Conservation (phyloP, 2,888 invertebrate species). For the Epinotia demarniana region DNA sequence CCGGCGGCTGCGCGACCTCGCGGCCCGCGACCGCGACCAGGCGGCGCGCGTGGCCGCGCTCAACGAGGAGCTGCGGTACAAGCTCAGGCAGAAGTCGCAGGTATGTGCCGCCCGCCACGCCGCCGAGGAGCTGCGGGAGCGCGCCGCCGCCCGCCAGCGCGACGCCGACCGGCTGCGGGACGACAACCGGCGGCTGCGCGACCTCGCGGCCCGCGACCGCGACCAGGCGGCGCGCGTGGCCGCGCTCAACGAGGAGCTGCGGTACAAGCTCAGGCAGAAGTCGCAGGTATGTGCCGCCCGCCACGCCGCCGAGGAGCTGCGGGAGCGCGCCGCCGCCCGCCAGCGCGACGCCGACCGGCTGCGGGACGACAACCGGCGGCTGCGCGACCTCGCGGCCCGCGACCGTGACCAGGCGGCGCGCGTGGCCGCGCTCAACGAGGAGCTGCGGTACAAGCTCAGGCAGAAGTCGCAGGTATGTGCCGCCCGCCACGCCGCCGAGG, state of each 20-base stretch:
- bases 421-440: too few species aligned
- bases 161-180: conserved; percentile 67
- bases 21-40: conserved; percentile 90
- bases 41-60: conserved; percentile 91
- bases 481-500: too few species aligned
- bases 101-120: conserved; percentile 53
- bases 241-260: conserved; percentile 94
- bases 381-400: too few species aligned
- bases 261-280: conserved; percentile 94
- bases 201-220: conserved; percentile 89
- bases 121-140: too few species aligned
- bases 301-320: too few species aligned
- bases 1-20: conserved; percentile 90
- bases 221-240: conserved; percentile 91
- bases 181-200: conserved; percentile 90
- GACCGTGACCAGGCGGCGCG: too few species aligned
- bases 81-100: conserved; percentile 92
- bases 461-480: too few species aligned
- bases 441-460: too few species aligned
- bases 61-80: conserved; percentile 96
- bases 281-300: conserved; percentile 81
- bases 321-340: neutral
- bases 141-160: neutral
- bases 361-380: conserved; percentile 88
- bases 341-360: neutral